A percentile compares a stretch with the other conserved stretches of the same genome.
Conservation (phyloP, 1,140 invertebrate species). For the Ceratosolen fusciceps region DNA sequence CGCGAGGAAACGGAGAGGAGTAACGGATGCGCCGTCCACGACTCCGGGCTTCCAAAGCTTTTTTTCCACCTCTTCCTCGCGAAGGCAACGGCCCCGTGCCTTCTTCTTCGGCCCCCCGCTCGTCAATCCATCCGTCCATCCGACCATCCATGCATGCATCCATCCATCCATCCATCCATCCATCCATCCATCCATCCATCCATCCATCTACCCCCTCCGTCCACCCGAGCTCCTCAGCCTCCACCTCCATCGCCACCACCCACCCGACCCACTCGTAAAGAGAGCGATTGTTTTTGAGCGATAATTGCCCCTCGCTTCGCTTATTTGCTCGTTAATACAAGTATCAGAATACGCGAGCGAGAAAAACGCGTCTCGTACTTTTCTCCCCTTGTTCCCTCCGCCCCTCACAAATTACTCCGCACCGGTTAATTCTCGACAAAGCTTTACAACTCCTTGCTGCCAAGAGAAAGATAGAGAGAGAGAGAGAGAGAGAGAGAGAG, state of each 20-base stretch:
- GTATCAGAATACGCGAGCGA: slow-evolving; percentile 22
- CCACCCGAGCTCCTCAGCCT: too few relatives aligned
- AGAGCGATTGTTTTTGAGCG: slow-evolving; percentile 44
- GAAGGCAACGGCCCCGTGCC: not conserved
- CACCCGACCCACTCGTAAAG: not conserved
- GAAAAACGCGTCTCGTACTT: slow-evolving; percentile 35
- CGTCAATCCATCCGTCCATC: too few relatives aligned
- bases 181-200: too few relatives aligned
- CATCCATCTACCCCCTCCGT: too few relatives aligned
- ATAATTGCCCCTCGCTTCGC: slow-evolving; percentile 36
- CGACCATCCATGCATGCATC: too few relatives aligned
- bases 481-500: too few relatives aligned
- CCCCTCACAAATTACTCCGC: not conserved
- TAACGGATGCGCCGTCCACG: not conserved
- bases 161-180: too few relatives aligned
- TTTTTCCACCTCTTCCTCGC: slow-evolving; percentile 24
- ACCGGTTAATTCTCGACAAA: slow-evolving; percentile 5
- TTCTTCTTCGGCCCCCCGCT: not conserved
- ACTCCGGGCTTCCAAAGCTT: slow-evolving; percentile 20
- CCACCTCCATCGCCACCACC: not conserved
- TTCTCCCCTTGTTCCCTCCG: not conserved
- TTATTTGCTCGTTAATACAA: slow-evolving; percentile 46
- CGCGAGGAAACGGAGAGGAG: slow-evolving; percentile 25
- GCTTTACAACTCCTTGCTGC: not conserved
- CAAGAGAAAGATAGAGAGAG: too few relatives aligned